Base-by-base conservation (phyloP, 2,888 invertebrate genomes). In the Nemotelus pantherinus region DNA sequence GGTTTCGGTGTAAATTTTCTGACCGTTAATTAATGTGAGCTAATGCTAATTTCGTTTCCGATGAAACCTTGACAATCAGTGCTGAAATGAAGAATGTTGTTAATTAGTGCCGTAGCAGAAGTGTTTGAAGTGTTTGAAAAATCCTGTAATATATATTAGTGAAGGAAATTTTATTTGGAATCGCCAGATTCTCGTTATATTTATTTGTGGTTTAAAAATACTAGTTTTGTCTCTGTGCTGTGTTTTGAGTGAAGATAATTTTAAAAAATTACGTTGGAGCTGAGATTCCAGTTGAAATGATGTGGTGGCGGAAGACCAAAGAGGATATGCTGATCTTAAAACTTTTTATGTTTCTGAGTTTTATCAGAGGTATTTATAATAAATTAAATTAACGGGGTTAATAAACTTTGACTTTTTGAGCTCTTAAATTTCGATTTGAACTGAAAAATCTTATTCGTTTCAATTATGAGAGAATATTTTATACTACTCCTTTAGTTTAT, bases 291-390 rank as follows among this genome's bases (percentile, higher is more conserved):
- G 10, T 72, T 43, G 45, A 9, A 57, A 45, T 72, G 43, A 57
- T 72, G 71, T 44, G 44, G 25, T 45, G 57, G 63, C 25, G 64
- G 39, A 75, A 53, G 47, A 45, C 9, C 3, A 75, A 60, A 41
- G 50, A 60, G 75, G 64, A 75, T 63, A 75, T 60, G 45, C 41
- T 75, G 63, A 25, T 53, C 10, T 41, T 75, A 45, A 3, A 50
- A 4, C 2, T 75, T 3, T 43, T 75, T 4, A 41, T 45, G 39
- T 3, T 55, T 43, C 39, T 55, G 2, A 71, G 44, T 71, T 57
- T 57, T 6, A 25, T 71, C 43, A n/a, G 57, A 71, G 71, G 71
- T 71, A 71, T 47, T 45, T 7, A 60, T 7, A 60, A 25, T 39
- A 60, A 7, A 25, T 25, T 39, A 60, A 60, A 41, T 60, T 60